Conservation (phyloP, 2,888 invertebrate species). For the Drosophila gaucha region DNA sequence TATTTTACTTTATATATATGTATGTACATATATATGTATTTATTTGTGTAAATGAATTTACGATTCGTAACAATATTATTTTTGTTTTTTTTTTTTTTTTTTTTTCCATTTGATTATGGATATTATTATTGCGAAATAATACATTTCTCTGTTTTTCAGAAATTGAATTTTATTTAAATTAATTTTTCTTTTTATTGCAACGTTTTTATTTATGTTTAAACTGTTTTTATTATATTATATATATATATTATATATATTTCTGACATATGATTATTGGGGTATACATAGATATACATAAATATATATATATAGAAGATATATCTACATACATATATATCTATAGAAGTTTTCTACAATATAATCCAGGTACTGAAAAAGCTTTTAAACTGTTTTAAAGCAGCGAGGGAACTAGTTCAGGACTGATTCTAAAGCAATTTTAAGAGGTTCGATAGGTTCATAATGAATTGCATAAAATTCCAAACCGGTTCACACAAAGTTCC, state of each 20-base stretch:
- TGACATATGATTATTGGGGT: not conserved
- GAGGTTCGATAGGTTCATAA: not conserved
- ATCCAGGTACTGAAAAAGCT: too few species aligned
- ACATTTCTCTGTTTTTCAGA: not conserved
- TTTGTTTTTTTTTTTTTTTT: conserved; percentile 1
- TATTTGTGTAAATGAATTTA: not conserved
- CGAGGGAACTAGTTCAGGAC: not conserved
- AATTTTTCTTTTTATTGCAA: not conserved
- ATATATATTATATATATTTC: too few species aligned
- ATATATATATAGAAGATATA: not conserved
- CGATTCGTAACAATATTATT: not conserved
- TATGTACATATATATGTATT: too few species aligned
- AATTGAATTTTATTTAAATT: not conserved
- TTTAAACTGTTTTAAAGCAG: not conserved
- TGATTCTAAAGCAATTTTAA: not conserved
- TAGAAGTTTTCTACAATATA: too few species aligned
- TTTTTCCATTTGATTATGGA: conserved; percentile 15
- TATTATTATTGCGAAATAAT: conserved; percentile 9
- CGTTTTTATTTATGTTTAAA: not conserved
- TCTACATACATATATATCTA: not conserved
- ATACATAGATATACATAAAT: not conserved
- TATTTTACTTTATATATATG: not conserved
- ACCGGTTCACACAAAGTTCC: not conserved
- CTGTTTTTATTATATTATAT: not conserved
- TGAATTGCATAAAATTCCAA: not conserved